phyloP scores from a whole-genome alignment of 2,113 vertebrate genomes.

The Microtus pennsylvanicus region DNA sequence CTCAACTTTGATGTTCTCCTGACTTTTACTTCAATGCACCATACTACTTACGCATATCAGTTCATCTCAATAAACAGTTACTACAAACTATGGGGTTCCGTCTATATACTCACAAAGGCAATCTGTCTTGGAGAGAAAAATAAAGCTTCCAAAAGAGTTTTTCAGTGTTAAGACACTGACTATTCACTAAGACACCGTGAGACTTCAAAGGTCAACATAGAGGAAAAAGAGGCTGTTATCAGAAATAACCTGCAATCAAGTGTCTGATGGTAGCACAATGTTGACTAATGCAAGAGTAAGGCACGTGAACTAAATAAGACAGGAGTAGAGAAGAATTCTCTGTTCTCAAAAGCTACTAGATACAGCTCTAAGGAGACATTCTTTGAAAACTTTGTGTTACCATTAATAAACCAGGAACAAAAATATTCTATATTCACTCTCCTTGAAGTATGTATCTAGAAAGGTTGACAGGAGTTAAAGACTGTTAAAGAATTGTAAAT shows the following conservation, averaged over 20 bases:
- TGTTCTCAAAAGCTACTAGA: not conserved
- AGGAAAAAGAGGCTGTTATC: not conserved
- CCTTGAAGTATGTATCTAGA: not conserved
- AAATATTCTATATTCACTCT: not conserved
- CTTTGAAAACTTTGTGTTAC: not conserved
- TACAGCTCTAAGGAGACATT: not conserved
- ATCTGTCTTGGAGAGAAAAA: slow-evolving; percentile 6
- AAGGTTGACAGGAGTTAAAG: slow-evolving; percentile 18
- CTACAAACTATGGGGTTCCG: not conserved
- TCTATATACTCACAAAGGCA: not conserved
- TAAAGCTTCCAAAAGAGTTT: not conserved
- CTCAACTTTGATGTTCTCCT: not conserved
- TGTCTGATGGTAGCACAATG: not conserved
- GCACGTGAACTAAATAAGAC: not conserved
- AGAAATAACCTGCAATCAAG: slow-evolving; percentile 35
- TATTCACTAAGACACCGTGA: not conserved
- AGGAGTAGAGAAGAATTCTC: not conserved
- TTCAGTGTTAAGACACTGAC: not conserved
- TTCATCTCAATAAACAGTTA: slow-evolving; percentile 7
- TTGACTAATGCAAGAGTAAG: not conserved
- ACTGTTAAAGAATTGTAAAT: slow-evolving; percentile 47
- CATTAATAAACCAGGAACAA: not conserved
- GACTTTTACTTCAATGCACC: not conserved
- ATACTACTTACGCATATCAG: not conserved
- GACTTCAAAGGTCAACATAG: not conserved